Evolutionary conservation across 2,797 vertebrate species (phyloP), one percentile per base, ranked within the genome.

Genomic region (Gobio occitaniae): DNA sequence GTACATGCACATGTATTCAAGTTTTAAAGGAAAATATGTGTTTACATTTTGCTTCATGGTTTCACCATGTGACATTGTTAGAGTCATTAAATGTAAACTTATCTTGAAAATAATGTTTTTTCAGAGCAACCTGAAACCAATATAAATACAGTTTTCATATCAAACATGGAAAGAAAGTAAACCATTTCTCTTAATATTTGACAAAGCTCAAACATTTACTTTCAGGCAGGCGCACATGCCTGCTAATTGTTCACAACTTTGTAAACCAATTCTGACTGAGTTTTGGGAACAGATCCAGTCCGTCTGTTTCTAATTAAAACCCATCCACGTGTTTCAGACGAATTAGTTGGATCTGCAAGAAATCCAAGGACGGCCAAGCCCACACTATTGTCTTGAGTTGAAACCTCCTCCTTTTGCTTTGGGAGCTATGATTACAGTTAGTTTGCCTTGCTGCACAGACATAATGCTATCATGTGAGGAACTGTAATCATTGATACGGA

Each of bases 221-320:
- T 89, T 90, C 87, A 93, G 77, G 87, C 86, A 91, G 84, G 90
- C 87, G 78, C 89, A 90, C 83, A 66, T 90, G 91, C 88, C 90
- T 84, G 82, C 89, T 93, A 93, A 94, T 92, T 92, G 90, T 92
- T 94, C 91, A 90, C 92, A 93, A 91, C 86, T 93, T 92, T 91
- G 87, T 90, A 93, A 93, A 94, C 88, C 90, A 86, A 88, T 86
- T 70, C 71, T 66, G 70, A 66, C 91, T 88, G 47, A 68, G n/a
- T 68, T 68, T 84, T 61, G 66, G 76, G 48, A 84, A 78, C 63
- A 87, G 47, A 87, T 91, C 88, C 90, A 92, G 89, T 80, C 77
- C 63, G 89, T 86, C 93, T 94, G 94, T 83, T 92, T 92, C 86
- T 90, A 91, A 94, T 95, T 93, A 93, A 85, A 85, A 72, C 61